These are phyloP conservation scores for Pipistrellus pygmaeus DNA, from an alignment of 2,797 vertebrate genomes.

Conservation along the genomic window DNA sequence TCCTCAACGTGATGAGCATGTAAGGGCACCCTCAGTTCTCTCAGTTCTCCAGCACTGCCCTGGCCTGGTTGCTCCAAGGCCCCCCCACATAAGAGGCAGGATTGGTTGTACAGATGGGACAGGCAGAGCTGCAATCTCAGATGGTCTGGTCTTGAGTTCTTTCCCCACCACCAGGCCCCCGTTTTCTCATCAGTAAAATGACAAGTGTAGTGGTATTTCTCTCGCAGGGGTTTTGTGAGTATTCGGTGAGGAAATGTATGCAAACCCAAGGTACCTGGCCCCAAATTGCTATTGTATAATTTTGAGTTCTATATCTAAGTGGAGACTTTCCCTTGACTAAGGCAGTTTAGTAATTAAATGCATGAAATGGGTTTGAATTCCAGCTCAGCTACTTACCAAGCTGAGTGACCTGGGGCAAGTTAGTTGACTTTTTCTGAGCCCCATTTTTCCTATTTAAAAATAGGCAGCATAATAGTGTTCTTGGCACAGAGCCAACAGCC, in stretches of 20 bases:
- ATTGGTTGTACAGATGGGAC: not conserved
- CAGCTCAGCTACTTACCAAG: slow-evolving; percentile 31
- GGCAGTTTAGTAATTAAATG: slow-evolving; percentile 35
- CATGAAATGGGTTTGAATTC: slow-evolving; percentile 60
- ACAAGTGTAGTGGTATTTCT: not conserved
- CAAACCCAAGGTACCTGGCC: not conserved
- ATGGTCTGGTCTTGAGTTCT: not conserved
- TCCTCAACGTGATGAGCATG: not conserved
- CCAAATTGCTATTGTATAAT: slow-evolving; percentile 9
- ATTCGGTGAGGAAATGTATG: slow-evolving; percentile 7
- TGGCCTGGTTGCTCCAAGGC: not conserved
- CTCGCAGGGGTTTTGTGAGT: not conserved
- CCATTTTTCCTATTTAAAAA: slow-evolving; percentile 77
- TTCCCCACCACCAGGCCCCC: fast-evolving
- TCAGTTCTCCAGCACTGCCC: not conserved
- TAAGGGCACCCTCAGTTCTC: not conserved
- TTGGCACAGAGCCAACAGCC: slow-evolving; percentile 72
- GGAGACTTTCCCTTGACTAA: not conserved
- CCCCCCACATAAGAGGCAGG: not conserved
- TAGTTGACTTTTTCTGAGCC: slow-evolving; percentile 74
- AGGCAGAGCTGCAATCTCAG: not conserved
- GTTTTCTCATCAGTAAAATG: slow-evolving; percentile 21
- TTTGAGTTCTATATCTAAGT: not conserved
- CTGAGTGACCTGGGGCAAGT: slow-evolving; percentile 77
- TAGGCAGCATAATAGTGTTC: slow-evolving; percentile 75